Evolutionary conservation across 2,113 vertebrate species (phyloP).

Genomic region (Gila orcuttii): DNA sequence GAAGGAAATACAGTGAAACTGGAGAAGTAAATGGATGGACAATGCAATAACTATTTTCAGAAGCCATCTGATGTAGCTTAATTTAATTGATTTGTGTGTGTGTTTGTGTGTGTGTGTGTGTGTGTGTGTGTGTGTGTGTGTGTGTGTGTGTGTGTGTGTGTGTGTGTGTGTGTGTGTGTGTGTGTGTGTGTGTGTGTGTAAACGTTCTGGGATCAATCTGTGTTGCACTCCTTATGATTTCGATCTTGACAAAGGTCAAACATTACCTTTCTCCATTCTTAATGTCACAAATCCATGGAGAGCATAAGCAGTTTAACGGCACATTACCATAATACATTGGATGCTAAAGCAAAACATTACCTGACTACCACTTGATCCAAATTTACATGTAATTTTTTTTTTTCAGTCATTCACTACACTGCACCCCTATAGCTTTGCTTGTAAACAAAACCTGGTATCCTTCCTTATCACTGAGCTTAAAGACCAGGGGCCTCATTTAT

Average conservation of each 20-base stretch:
- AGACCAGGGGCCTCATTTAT: too few relatives aligned
- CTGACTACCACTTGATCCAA: not conserved
- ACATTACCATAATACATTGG: constrained; percentile 22
- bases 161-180: constrained; percentile 2
- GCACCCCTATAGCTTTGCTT: constrained; percentile 12
- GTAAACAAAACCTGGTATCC: constrained; percentile 23
- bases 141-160: constrained; percentile 17
- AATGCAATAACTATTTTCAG: constrained; percentile 3
- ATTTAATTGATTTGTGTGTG: not conserved
- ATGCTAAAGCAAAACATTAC: not conserved
- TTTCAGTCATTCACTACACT: not conserved
- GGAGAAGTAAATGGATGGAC: constrained; percentile 3
- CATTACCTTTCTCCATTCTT: not conserved
- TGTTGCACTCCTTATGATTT: not conserved
- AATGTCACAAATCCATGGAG: not conserved
- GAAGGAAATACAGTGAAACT: constrained; percentile 21
- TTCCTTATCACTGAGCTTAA: constrained; percentile 23
- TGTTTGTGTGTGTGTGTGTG: not conserved
- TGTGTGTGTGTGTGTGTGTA: not conserved
- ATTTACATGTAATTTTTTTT: constrained; percentile 6
- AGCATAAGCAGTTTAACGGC: not conserved
- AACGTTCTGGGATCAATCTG: not conserved
- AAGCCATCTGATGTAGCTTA: not conserved
- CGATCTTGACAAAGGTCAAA: constrained; percentile 36
- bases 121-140: constrained; percentile 2